Conservation (phyloP, 2,888 invertebrate genomes). For the Drosophila borealis region DNA sequence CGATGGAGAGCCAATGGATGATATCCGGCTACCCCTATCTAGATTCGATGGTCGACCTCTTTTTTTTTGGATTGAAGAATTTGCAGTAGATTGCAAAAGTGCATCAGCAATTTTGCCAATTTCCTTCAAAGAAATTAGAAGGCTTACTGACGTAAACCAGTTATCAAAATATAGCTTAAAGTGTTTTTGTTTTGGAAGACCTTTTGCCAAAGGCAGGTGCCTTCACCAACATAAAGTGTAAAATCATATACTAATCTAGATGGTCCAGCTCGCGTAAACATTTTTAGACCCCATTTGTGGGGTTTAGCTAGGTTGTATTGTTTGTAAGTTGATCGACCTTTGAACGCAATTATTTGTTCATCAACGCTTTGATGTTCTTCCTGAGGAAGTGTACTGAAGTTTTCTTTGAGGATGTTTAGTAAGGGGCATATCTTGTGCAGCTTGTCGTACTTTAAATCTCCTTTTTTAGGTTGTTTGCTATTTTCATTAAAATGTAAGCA, state of each 20-base stretch:
- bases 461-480: background rate
- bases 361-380: slow-evolving; percentile 53
- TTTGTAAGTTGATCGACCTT: slow-evolving; percentile 19
- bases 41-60: slow-evolving; percentile 4
- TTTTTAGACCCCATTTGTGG: slow-evolving; percentile 29
- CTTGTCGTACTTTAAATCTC: background rate
- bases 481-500: slow-evolving; percentile 11
- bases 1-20: background rate
- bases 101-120: slow-evolving; percentile 15
- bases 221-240: slow-evolving; percentile 37
- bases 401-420: slow-evolving; percentile 25
- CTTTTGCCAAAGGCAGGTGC: slow-evolving; percentile 22
- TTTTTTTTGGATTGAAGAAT: background rate
- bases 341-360: slow-evolving; percentile 42
- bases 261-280: too few relatives aligned
- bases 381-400: slow-evolving; percentile 34
- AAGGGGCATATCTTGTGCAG: slow-evolving; percentile 1
- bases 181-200: too few relatives aligned
- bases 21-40: background rate
- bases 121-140: slow-evolving; percentile 8
- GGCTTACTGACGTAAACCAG: slow-evolving; percentile 41
- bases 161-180: too few relatives aligned
- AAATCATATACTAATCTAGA: slow-evolving; percentile 27
- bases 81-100: background rate
- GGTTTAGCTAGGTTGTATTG: slow-evolving; percentile 12